phyloP scores from a whole-genome alignment of 2,888 invertebrate genomes.

The Orthonychiurus folsomi region DNA sequence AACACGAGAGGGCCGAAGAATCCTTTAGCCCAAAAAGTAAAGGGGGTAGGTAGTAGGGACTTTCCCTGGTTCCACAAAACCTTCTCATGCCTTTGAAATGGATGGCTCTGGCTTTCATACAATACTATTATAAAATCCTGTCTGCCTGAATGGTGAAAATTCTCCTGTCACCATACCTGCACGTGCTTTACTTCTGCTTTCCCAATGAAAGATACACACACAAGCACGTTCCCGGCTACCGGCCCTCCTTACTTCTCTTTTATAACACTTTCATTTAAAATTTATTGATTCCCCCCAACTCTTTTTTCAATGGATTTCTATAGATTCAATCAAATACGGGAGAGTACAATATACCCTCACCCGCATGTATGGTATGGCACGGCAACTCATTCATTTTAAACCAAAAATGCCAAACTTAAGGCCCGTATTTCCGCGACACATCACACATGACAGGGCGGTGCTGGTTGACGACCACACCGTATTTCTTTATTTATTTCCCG shows the following conservation, averaged over 20 bases:
- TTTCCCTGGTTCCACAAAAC: too few relatives aligned
- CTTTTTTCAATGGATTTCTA: not conserved
- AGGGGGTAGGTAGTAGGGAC: too few relatives aligned
- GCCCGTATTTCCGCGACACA: too few relatives aligned
- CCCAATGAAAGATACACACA: too few relatives aligned
- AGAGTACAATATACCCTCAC: too few relatives aligned
- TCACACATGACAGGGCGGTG: too few relatives aligned
- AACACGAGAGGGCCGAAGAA: not conserved
- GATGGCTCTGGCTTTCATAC: conserved; percentile 1
- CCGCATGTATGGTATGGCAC: not conserved
- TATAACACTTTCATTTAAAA: conserved; percentile 1
- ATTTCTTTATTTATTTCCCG: too few relatives aligned
- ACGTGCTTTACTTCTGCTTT: not conserved
- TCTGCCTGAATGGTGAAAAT: not conserved
- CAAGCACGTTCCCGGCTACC: not conserved
- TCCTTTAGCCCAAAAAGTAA: not conserved
- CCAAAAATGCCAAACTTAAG: too few relatives aligned
- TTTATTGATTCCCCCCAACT: not conserved
- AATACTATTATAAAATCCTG: conserved; percentile 1
- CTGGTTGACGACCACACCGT: too few relatives aligned
- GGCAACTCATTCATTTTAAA: too few relatives aligned
- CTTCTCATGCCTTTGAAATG: not conserved
- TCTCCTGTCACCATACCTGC: not conserved
- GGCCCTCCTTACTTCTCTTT: not conserved
- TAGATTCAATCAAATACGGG: not conserved